Conservation (phyloP, 2,113 vertebrate genomes). For the Thomomys bottae region DNA sequence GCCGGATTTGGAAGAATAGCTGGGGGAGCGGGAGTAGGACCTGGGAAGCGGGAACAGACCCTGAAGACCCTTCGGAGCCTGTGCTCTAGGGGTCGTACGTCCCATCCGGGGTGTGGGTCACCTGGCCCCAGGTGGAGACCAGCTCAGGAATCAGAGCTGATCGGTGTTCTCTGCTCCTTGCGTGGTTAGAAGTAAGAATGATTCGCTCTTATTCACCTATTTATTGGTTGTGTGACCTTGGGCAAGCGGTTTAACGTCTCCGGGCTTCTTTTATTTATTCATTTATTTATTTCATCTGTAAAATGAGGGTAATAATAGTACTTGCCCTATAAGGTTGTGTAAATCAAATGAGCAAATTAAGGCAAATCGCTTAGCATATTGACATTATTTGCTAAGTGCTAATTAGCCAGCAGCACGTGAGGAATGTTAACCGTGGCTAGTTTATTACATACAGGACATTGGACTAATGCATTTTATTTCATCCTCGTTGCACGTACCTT, state of each 20-base stretch:
- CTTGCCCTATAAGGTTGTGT: neutral
- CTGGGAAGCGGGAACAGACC: conserved; percentile 78
- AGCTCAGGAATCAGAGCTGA: neutral
- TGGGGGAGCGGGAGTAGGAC: conserved; percentile 92
- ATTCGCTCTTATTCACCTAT: neutral
- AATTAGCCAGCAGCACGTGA: neutral
- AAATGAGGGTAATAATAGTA: neutral
- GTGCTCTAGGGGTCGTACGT: neutral
- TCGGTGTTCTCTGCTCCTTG: neutral
- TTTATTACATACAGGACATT: neutral
- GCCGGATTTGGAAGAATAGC: conserved; percentile 89
- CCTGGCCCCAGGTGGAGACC: neutral
- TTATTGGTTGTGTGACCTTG: neutral
- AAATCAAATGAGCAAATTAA: neutral
- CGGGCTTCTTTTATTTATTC: neutral
- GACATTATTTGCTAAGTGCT: neutral
- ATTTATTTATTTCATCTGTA: conserved; percentile 4
- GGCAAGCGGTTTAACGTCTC: neutral
- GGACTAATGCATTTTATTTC: neutral
- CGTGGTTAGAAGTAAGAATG: neutral
- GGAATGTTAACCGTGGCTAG: neutral
- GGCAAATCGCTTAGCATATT: neutral
- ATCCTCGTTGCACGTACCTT: neutral
- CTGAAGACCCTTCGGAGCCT: neutral
- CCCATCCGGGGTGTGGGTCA: neutral